Evolutionary conservation across 2,113 vertebrate genomes (phyloP).

Genomic region (Ciconia stormi): DNA sequence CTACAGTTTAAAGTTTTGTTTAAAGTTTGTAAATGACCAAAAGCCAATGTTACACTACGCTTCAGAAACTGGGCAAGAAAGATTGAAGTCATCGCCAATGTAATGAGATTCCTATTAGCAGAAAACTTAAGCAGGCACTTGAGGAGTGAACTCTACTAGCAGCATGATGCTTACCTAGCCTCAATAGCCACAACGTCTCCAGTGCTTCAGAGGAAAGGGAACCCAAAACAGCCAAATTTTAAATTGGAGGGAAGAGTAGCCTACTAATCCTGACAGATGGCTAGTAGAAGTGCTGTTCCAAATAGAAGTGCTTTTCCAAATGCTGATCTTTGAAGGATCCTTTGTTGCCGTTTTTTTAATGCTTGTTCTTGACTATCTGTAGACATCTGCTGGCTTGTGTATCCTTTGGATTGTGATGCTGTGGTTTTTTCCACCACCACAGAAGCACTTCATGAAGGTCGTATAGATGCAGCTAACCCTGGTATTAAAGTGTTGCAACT

Average conservation of each 20-base stretch:
- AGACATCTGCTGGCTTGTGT: not conserved
- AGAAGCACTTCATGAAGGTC: accelerated
- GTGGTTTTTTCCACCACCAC: not conserved
- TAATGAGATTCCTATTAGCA: not conserved
- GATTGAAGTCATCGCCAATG: not conserved
- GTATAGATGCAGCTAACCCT: not conserved
- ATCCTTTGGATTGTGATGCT: not conserved
- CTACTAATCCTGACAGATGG: not conserved
- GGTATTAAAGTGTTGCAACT: not conserved
- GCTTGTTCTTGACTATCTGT: not conserved
- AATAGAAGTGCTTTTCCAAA: not conserved
- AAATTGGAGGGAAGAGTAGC: not conserved
- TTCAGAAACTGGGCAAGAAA: not conserved
- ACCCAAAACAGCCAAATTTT: not conserved
- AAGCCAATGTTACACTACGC: not conserved
- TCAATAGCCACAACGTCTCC: not conserved
- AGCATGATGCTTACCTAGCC: not conserved
- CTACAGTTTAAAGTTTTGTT: too few species aligned
- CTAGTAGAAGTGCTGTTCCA: not conserved
- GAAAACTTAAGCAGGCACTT: not conserved
- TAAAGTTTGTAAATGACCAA: not conserved
- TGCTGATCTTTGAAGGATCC: not conserved
- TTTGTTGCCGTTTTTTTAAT: not conserved
- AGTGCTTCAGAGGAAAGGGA: not conserved
- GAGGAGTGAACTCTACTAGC: not conserved